Evolutionary conservation across 2,113 vertebrate genomes (phyloP).

Genomic region (Poeciliopsis occidentalis): DNA sequence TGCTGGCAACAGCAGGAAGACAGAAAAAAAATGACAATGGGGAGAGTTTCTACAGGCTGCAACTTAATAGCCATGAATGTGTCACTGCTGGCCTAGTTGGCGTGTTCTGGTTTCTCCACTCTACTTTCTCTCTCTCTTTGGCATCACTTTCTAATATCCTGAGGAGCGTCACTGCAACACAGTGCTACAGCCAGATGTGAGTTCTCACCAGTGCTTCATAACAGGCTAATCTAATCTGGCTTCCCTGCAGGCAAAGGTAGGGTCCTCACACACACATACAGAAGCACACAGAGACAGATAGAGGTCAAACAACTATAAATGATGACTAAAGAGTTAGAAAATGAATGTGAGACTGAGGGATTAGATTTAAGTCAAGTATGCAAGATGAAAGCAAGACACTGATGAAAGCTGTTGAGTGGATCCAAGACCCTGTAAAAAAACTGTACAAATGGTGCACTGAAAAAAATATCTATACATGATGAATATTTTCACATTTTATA

Average conservation of each 20-base stretch:
- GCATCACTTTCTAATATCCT: constrained; percentile 64
- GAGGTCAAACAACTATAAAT: constrained; percentile 18
- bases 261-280: constrained; percentile 5
- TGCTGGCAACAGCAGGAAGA: neutral
- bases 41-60: constrained; percentile 22
- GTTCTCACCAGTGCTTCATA: constrained; percentile 56
- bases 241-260: constrained; percentile 33
- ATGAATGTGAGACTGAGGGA: constrained; percentile 21
- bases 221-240: constrained; percentile 62
- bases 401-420: neutral
- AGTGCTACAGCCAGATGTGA: constrained; percentile 62
- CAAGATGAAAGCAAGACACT: neutral
- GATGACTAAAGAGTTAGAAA: constrained; percentile 26
- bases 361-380: constrained; percentile 15
- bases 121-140: constrained; percentile 52
- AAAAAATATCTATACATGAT: neutral
- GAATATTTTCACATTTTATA: neutral
- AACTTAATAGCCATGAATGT: constrained; percentile 28
- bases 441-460: neutral
- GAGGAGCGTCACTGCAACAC: constrained; percentile 53
- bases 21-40: constrained; percentile 16
- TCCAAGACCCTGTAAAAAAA: neutral
- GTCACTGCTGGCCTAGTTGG: constrained; percentile 68
- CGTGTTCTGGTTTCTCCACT: constrained; percentile 48
- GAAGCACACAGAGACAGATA: too few species aligned